phyloP scores from a whole-genome alignment of 2,888 invertebrate species.

The Andrena trimmerana region DNA sequence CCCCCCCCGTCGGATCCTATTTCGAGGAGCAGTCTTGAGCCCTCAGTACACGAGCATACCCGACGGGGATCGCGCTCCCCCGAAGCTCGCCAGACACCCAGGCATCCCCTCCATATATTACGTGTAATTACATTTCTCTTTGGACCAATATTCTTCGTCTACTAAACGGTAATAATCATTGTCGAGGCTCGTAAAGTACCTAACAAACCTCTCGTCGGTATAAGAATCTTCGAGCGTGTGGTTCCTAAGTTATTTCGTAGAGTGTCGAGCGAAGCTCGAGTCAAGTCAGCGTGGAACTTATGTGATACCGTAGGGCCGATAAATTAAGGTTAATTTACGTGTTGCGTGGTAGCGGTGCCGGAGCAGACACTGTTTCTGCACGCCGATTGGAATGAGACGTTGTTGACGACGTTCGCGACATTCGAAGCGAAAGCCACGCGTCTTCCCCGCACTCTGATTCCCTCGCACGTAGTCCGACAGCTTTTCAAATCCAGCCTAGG shows the following conservation, averaged over 20 bases:
- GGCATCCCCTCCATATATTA: slow-evolving; percentile 44
- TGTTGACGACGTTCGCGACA: slow-evolving; percentile 23
- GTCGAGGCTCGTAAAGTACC: slow-evolving; percentile 73
- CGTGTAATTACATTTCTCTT: slow-evolving; percentile 74
- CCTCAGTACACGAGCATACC: background rate
- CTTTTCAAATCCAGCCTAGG: background rate
- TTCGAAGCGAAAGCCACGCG: slow-evolving; percentile 2
- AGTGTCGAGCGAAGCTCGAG: slow-evolving; percentile 53
- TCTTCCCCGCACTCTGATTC: no score
- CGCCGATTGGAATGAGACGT: slow-evolving; percentile 2
- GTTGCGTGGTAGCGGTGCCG: slow-evolving; percentile 23
- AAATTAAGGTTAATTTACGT: slow-evolving; percentile 53
- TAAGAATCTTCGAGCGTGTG: slow-evolving; percentile 70
- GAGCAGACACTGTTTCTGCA: background rate
- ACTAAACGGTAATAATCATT: slow-evolving; percentile 72
- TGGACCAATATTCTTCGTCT: slow-evolving; percentile 80
- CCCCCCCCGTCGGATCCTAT: background rate
- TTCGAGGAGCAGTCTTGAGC: background rate
- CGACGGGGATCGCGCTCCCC: background rate
- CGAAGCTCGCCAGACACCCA: slow-evolving; percentile 2
- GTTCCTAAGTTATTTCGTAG: slow-evolving; percentile 71
- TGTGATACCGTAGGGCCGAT: slow-evolving; percentile 65
- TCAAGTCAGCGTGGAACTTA: slow-evolving; percentile 63
- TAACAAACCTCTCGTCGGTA: slow-evolving; percentile 65
- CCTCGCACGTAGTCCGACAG: background rate